These are phyloP conservation scores for Luehdorfia chinensis DNA, from an alignment of 1,140 invertebrate species.

Conservation along the genomic window DNA sequence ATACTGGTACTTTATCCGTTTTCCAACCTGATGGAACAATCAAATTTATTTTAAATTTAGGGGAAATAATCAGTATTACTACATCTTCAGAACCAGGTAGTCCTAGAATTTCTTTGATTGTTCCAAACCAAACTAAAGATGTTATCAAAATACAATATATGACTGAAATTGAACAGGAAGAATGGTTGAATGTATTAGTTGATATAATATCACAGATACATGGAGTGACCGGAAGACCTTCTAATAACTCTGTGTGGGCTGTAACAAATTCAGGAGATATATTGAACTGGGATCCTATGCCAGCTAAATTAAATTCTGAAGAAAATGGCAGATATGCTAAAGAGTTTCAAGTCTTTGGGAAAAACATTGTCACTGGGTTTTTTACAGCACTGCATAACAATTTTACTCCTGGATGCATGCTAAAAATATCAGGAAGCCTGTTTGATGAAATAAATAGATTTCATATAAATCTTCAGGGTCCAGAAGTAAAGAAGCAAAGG, in stretches of 20 bases:
- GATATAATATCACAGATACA: constrained; percentile 84
- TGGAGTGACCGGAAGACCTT: constrained; percentile 82
- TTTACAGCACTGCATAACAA: constrained; percentile 79
- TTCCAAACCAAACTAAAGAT: constrained; percentile 78
- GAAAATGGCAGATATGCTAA: constrained; percentile 77
- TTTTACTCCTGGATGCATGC: constrained; percentile 80
- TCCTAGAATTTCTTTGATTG: constrained; percentile 84
- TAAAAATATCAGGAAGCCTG: constrained; percentile 83
- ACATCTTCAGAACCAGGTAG: constrained; percentile 87
- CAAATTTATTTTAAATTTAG: constrained; percentile 81
- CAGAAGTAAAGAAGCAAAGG: constrained; percentile 79
- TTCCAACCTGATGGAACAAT: constrained; percentile 86
- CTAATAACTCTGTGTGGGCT: constrained; percentile 85
- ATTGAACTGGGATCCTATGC: constrained; percentile 85
- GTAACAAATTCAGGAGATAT: constrained; percentile 88
- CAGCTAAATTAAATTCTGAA: constrained; percentile 66
- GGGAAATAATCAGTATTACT: constrained; percentile 85
- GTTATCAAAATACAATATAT: constrained; percentile 85
- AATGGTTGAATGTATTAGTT: constrained; percentile 89
- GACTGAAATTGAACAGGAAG: constrained; percentile 89
- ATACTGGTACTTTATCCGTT: constrained; percentile 86
- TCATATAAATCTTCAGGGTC: constrained; percentile 86
- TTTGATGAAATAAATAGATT: constrained; percentile 85
- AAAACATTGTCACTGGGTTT: constrained; percentile 77
- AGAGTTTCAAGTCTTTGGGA: constrained; percentile 83